Percentiles rank a stretch among this genome's conserved stretches.
phyloP scores from a whole-genome alignment of 1,140 invertebrate genomes.

The Oscheius sp. region DNA sequence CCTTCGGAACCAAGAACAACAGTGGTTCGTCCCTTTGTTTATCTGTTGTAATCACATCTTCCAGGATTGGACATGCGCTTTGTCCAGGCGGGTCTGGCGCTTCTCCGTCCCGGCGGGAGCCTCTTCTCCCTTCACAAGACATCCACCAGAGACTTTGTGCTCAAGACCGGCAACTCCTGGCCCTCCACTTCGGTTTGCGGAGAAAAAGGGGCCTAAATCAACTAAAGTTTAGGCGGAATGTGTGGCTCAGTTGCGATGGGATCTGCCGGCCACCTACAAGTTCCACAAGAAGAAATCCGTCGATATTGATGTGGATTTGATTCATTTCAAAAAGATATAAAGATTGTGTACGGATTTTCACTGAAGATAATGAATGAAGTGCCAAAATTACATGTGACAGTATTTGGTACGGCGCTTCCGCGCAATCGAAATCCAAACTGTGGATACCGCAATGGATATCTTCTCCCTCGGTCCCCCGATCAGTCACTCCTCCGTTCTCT shows the following conservation, averaged over 20 bases:
- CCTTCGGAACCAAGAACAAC: slow-evolving; percentile 94
- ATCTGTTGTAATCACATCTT: neutral
- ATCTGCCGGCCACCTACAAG: slow-evolving; percentile 80
- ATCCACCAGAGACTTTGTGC: slow-evolving; percentile 77
- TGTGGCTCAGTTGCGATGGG: slow-evolving; percentile 79
- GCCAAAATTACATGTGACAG: no score
- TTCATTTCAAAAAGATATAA: slow-evolving; percentile 32
- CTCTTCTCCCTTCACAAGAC: slow-evolving; percentile 78
- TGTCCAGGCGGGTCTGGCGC: slow-evolving; percentile 74
- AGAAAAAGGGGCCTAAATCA: no score
- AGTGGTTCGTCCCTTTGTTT: slow-evolving; percentile 58
- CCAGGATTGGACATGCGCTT: slow-evolving; percentile 78
- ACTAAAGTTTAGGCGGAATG: slow-evolving; percentile 68
- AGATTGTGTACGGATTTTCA: no score
- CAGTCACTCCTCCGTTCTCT: no score
- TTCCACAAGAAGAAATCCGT: slow-evolving; percentile 83
- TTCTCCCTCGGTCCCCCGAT: no score
- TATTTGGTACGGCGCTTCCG: no score
- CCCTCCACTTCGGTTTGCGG: slow-evolving; percentile 54
- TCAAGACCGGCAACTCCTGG: slow-evolving; percentile 73
- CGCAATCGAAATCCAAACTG: no score
- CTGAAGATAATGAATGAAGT: no score
- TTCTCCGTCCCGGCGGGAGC: slow-evolving; percentile 75
- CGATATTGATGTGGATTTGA: slow-evolving; percentile 85
- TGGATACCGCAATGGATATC: no score